phyloP scores from a whole-genome alignment of 1,140 invertebrate genomes.

The Hermatobates lingyangjiaoensis region DNA sequence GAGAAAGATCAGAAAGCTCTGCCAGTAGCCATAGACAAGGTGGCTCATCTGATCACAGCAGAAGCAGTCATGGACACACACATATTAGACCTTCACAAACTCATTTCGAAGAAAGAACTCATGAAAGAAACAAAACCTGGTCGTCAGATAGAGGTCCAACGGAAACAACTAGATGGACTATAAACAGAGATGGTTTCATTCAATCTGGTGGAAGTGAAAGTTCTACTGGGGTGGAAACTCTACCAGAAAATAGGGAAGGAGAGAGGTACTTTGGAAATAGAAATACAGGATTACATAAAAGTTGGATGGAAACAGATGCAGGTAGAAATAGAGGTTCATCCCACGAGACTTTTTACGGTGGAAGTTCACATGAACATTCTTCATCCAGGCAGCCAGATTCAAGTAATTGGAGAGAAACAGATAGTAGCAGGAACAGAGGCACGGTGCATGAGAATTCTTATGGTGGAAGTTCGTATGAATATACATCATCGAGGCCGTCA shows the following conservation, averaged over 20 bases:
- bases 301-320: not conserved
- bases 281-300: not conserved
- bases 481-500: no score
- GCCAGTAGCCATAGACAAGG: no score
- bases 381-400: no score
- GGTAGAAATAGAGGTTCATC: not conserved
- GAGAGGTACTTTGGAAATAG: not conserved
- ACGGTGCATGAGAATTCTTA: not conserved
- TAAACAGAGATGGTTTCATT: not conserved
- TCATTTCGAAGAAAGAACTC: constrained; percentile 9
- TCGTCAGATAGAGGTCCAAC: constrained; percentile 4
- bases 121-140: constrained; percentile 13
- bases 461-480: no score
- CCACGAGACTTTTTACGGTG: no score
- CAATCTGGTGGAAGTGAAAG: not conserved
- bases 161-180: not conserved
- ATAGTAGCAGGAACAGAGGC: not conserved
- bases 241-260: not conserved
- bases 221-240: not conserved
- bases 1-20: no score
- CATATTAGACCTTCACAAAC: no score
- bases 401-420: not conserved
- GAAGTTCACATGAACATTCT: no score
- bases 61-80: no score
- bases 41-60: no score